Base-by-base conservation (phyloP, 2,888 invertebrate genomes). In the Campaea margaritaria region DNA sequence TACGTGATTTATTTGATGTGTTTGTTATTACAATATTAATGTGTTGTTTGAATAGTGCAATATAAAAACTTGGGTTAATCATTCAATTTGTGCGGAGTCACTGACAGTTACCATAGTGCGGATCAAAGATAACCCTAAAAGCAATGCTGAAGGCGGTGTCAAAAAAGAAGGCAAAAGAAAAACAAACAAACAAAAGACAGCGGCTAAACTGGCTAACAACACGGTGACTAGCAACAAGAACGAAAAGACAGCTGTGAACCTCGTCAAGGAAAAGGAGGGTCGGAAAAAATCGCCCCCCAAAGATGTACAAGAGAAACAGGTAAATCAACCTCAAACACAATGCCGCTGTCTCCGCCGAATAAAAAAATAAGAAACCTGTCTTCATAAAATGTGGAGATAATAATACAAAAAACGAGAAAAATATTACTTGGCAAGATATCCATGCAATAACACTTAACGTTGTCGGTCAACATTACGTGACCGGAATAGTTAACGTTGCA, bases 161-260 rank as follows among this genome's bases (percentile, higher is more conserved):
- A 93, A 93, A 91, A 93, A 93, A 91, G 94, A 94, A 93, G 90
- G 85, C 87, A 94, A 94, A 89, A 94, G 93, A 92, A 94, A 94
- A 90, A 93, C 85, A 76, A 90, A 83, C 68, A 93, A 93, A 84
- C 94, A 93, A 82, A 94, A 94, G 79, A 85, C 91, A 62, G 94
- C 93, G 76, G 85, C 86, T 68, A 83, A 74, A 62, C 93, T 93
- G 76, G 85, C 86, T 68, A 83, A 74, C 71, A 85, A 89, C 65
- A 79, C 93, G 80, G 93, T 93, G 78, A 93, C 94, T 68, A 81
- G 73, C 60, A 82, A 89, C 64, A 85, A 93, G 76, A 83, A 73
- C 81, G 86, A 87, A 59, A 90, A 86, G 74, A 67, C 73, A 49
- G 62, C 76, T 55, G 60, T 60, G 48, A 83, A 83, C 57, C 84